phyloP scores from a whole-genome alignment of 2,113 vertebrate species.

The Prochilodus magdalenae region DNA sequence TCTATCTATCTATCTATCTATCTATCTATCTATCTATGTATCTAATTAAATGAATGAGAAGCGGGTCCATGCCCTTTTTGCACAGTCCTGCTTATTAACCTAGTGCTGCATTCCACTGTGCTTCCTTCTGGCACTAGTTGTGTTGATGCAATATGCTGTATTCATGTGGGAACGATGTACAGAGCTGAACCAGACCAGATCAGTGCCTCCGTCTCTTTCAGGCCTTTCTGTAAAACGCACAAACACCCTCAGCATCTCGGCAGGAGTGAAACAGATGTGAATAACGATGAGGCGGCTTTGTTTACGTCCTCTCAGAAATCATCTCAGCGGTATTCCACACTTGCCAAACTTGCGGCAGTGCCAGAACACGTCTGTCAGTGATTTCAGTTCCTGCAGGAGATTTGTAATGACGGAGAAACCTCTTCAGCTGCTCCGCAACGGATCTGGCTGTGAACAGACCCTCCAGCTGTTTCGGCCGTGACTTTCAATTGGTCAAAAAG shows the following conservation, averaged over 20 bases:
- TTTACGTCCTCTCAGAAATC: not conserved
- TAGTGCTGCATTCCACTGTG: no score
- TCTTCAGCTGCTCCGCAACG: conserved; percentile 34
- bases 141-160: not conserved
- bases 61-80: no score
- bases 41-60: no score
- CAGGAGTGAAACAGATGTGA: conserved; percentile 2
- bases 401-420: conserved; percentile 22
- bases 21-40: no score
- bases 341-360: not conserved
- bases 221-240: not conserved
- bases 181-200: not conserved
- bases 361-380: not conserved
- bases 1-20: no score
- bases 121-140: not conserved
- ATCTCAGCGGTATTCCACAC: not conserved
- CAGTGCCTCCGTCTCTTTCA: not conserved
- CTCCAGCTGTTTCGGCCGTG: conserved; percentile 4
- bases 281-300: not conserved
- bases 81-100: no score
- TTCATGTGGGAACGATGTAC: not conserved
- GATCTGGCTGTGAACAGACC: conserved; percentile 28
- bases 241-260: not conserved
- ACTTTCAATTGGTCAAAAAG: conserved; percentile 2
- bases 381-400: conserved; percentile 39